A percentile compares a stretch with the other conserved stretches of the same genome.
phyloP scores from a whole-genome alignment of 2,113 vertebrate species.

The Natator depressus region DNA sequence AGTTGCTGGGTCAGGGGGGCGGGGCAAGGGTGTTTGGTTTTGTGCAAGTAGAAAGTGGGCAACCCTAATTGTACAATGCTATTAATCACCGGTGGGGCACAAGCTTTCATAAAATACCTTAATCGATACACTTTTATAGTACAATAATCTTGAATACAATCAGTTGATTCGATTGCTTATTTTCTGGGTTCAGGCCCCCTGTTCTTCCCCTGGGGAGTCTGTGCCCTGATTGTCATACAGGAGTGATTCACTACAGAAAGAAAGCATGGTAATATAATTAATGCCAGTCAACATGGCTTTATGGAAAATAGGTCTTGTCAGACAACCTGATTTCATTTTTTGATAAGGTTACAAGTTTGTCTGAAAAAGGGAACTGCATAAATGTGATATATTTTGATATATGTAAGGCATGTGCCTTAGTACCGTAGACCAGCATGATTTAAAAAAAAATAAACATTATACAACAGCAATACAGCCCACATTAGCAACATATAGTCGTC shows the following conservation, averaged over 20 bases:
- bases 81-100: background rate
- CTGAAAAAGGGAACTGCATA: background rate
- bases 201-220: background rate
- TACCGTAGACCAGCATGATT: background rate
- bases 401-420: background rate
- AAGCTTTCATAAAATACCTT: background rate
- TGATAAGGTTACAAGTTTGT: background rate
- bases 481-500: background rate
- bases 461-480: background rate
- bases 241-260: background rate
- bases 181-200: background rate
- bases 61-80: background rate
- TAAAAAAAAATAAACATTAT: background rate
- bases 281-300: background rate
- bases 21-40: too few species aligned
- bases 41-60: too few species aligned
- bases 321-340: background rate
- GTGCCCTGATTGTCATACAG: background rate
- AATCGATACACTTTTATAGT: background rate
- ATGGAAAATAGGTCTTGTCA: background rate
- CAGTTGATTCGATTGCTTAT: background rate
- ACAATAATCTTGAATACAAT: background rate
- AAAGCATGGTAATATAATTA: background rate
- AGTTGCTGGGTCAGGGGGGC: too few species aligned
- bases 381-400: background rate